Evolutionary conservation across 1,140 invertebrate species (phyloP).

Genomic region (Chionoecetes opilio): DNA sequence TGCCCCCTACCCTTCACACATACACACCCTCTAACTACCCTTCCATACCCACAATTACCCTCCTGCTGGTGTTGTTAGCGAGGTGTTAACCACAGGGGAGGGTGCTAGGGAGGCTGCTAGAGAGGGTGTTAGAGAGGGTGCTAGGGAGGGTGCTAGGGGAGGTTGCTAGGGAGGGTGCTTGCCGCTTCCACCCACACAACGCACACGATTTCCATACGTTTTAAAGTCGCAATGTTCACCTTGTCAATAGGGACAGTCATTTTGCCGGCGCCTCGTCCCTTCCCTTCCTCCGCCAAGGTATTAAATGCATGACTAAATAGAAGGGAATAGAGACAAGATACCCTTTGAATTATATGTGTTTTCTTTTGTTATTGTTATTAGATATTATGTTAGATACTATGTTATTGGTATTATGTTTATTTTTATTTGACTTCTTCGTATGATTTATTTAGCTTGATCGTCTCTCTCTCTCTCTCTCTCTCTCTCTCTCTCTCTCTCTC

Average conservation of each 20-base stretch:
- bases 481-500: background rate
- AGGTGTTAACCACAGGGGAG: too few species aligned
- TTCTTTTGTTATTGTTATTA: background rate
- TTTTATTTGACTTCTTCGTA: too few species aligned
- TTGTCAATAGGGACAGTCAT: background rate
- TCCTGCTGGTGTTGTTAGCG: too few species aligned
- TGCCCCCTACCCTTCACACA: too few species aligned
- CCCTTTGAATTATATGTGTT: background rate
- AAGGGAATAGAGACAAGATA: background rate
- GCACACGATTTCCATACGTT: background rate
- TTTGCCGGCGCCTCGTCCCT: background rate
- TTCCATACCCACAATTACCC: background rate
- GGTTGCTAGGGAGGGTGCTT: background rate
- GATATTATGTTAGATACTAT: background rate
- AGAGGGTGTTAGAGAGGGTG: too few species aligned
- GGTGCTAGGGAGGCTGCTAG: background rate
- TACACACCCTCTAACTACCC: too few species aligned
- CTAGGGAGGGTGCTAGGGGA: background rate
- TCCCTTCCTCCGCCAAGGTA: background rate
- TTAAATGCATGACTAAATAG: too few species aligned
- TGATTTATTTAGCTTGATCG: too few species aligned
- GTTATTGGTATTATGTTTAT: background rate
- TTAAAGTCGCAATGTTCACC: background rate
- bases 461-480: background rate
- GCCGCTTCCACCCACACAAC: background rate